Base-by-base conservation (phyloP, 2,888 invertebrate genomes). In the Dicyrtomina minuta region DNA sequence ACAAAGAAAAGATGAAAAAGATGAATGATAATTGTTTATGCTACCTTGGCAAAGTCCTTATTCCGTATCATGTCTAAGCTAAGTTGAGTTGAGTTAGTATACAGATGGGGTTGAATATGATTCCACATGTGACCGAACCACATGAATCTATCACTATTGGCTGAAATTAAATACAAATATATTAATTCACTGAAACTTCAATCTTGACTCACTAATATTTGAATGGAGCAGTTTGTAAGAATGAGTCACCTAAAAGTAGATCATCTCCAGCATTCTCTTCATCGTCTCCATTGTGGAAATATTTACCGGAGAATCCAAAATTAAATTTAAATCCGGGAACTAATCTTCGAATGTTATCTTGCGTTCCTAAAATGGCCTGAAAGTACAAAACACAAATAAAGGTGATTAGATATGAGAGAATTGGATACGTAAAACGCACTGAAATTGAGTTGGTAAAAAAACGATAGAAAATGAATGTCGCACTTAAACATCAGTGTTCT, bases 61-160 rank as follows among this genome's bases (percentile, higher is more conserved):
- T 99, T 99, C 78, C 92, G 83, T 80, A 87, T 87, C 97, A 99
- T 98, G 82, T 96, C 94, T 22, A 89, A 86, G 82, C 92, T 91
- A 53, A 98, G 86, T 76, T 90, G 88, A 0, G 93, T 90, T 66
- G 91, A 86, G 84, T 96, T 96, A 81, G 90, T 91, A 83, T 95
- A 94, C 22, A 94, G 84, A 84, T 99, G 98, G 0, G 98, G 94
- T 81, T 99, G 97, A 80, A 94, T 94, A 83, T 99, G 99, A 80
- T 94, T 92, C 96, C 96, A 99, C 96, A 97, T 99, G 85, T 99
- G 99, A 74, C 95, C 94, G 84, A 99, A 99, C 93, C 93, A 93
- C 82, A 85, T 84, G 81, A 96, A 99, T 82, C 93, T 89, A 80
- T 92, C 89, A 73, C 90, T 89, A 82, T 92, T 88, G 79, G 90